These are phyloP conservation scores for Patella caerulea DNA, from an alignment of 2,888 invertebrate genomes.

Conservation along the genomic window DNA sequence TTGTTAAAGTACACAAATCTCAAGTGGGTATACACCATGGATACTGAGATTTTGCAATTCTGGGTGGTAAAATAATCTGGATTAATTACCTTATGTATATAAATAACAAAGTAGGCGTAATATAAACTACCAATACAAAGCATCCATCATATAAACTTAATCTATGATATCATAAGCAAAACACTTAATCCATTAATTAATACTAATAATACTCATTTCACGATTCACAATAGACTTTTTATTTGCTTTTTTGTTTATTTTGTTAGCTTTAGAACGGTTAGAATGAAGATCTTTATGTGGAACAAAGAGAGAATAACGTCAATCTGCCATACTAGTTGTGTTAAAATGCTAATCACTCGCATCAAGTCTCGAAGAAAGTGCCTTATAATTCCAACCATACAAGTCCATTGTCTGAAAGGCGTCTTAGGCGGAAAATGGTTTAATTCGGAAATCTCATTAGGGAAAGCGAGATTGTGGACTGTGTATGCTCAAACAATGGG, in stretches of 20 bases:
- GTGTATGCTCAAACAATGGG: constrained; percentile 38
- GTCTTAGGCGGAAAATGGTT: constrained; percentile 29
- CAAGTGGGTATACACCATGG: no score
- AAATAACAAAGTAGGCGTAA: no score
- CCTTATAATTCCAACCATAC: constrained; percentile 38
- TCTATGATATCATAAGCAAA: no score
- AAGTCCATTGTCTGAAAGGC: constrained; percentile 37
- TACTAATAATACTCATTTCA: no score
- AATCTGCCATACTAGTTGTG: constrained; percentile 19
- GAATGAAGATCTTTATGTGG: background rate
- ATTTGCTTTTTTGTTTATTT: constrained; percentile 1
- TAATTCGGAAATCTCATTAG: constrained; percentile 53
- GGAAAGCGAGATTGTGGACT: constrained; percentile 28
- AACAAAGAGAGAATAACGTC: background rate
- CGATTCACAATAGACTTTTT: background rate
- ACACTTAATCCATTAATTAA: no score
- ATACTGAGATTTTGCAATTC: no score
- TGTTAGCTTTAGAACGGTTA: background rate
- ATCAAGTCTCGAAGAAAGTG: constrained; percentile 39
- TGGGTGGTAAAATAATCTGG: no score
- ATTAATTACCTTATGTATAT: no score
- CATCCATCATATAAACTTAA: no score
- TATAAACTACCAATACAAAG: no score
- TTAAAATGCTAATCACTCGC: constrained; percentile 43
- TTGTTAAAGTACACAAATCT: no score